Conservation (phyloP, 2,797 vertebrate species). For the Anolis apletophallus region DNA sequence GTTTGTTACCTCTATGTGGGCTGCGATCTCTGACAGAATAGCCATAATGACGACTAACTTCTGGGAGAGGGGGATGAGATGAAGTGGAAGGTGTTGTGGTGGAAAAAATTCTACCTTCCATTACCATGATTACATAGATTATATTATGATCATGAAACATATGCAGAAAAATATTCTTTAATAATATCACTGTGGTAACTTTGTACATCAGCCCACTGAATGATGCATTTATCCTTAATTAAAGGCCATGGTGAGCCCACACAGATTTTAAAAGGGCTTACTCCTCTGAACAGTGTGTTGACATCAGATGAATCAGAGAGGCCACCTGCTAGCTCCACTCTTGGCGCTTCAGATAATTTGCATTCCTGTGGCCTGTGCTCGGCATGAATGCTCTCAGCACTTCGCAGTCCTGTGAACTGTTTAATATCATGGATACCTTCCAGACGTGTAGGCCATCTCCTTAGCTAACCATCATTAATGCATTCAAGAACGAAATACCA, state of each 20-base stretch:
- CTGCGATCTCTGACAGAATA: no score
- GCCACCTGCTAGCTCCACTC: constrained; percentile 95
- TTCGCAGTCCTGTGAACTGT: constrained; percentile 90
- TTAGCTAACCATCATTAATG: constrained; percentile 74
- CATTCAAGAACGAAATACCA: constrained; percentile 78
- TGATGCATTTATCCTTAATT: constrained; percentile 90
- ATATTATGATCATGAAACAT: constrained; percentile 81
- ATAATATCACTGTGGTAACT: constrained; percentile 73
- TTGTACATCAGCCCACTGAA: constrained; percentile 80
- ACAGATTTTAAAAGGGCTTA: constrained; percentile 89
- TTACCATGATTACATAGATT: constrained; percentile 86
- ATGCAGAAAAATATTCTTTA: constrained; percentile 80
- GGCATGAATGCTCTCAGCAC: constrained; percentile 90
- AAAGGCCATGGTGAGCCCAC: constrained; percentile 86
- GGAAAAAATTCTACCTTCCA: constrained; percentile 67
- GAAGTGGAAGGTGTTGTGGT: no score
- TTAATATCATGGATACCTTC: constrained; percentile 89
- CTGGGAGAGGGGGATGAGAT: no score
- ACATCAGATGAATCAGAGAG: constrained; percentile 89
- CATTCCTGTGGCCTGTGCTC: constrained; percentile 96
- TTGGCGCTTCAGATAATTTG: constrained; percentile 89
- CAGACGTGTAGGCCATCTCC: constrained; percentile 84
- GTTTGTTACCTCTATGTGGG: no score
- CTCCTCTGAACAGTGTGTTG: constrained; percentile 86
- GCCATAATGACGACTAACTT: no score